Base-by-base conservation (phyloP, 2,888 invertebrate species). In the Deroplatys truncata region DNA sequence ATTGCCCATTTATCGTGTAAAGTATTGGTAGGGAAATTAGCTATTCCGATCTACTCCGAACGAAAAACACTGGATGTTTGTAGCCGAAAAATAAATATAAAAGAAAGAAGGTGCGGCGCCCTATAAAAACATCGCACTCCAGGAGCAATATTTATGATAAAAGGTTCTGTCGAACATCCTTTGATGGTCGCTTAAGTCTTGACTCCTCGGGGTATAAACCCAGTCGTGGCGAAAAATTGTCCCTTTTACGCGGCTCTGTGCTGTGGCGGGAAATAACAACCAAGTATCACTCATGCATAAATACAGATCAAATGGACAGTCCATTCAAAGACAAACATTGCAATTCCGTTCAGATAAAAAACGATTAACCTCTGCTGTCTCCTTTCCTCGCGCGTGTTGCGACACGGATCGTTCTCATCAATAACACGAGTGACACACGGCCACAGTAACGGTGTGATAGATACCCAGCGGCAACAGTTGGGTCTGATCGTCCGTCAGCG, bases 361-460 rank as follows among this genome's bases (percentile, higher is more conserved):
- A n/a, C 83, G 82, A 87, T 87, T 72, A 87, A 87, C 87, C 85
- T 83, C 86, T 31, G 2, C 29, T 82, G 31, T 82, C 28, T 72
- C 28, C 56, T 72, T 72, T 72, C 56, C 56, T 28, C 28, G 82
- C n/a, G 28, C 31, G 29, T 28, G 28, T 31, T 29, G 86, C n/a
- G 43, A 28, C n/a, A 85, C 49, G 49, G 31, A 87, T 83, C 83
- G 28, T 87, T 87, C 83, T 87, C 88, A 85, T 89, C 85, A 89
- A 89, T 88, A 89, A 89, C 89, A 89, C 88, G 56, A 89, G 89
- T 85, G 85, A 89, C 89, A 84, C 29, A 43, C 85, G 89, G 35
- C 28, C 10, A 8, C 29, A n/a, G 89, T 89, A 84, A 49, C 56
- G 88, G 49, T 49, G 86, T 86, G 86, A 87, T 87, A 87, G 87